These are phyloP conservation scores for Trichonephila clavata DNA, from an alignment of 1,140 invertebrate species.

Conservation along the genomic window DNA sequence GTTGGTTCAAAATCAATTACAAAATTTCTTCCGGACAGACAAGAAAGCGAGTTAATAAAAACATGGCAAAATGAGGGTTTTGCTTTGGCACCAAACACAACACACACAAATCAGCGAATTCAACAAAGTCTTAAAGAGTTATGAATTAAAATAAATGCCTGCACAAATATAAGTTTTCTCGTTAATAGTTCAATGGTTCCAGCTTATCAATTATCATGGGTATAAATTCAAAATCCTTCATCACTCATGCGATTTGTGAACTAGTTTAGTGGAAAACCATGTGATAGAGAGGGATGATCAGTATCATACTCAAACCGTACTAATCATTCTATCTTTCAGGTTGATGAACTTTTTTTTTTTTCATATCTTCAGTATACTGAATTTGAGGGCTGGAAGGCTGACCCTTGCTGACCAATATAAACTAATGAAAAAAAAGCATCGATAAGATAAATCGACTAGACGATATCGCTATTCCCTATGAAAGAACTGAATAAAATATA, in stretches of 20 bases:
- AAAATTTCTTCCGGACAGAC: no score
- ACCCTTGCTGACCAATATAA: constrained; percentile 4
- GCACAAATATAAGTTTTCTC: neutral
- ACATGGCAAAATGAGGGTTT: no score
- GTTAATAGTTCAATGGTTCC: neutral
- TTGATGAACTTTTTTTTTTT: constrained; percentile 33
- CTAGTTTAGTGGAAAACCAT: neutral
- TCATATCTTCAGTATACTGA: neutral
- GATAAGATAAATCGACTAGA: constrained; percentile 27
- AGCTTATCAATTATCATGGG: neutral
- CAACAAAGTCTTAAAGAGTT: no score
- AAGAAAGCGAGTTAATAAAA: no score
- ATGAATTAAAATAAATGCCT: no score
- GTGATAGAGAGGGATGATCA: neutral
- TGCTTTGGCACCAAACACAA: no score
- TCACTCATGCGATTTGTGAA: neutral
- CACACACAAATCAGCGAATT: no score
- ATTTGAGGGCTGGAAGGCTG: neutral
- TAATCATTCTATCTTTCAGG: neutral
- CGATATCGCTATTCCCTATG: neutral
- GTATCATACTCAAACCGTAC: neutral
- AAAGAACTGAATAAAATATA: neutral
- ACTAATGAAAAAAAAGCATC: neutral
- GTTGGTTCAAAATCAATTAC: no score
- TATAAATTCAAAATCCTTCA: neutral